These are phyloP conservation scores for Brachionus calyciflorus DNA, from an alignment of 1,140 invertebrate genomes.

Conservation along the genomic window DNA sequence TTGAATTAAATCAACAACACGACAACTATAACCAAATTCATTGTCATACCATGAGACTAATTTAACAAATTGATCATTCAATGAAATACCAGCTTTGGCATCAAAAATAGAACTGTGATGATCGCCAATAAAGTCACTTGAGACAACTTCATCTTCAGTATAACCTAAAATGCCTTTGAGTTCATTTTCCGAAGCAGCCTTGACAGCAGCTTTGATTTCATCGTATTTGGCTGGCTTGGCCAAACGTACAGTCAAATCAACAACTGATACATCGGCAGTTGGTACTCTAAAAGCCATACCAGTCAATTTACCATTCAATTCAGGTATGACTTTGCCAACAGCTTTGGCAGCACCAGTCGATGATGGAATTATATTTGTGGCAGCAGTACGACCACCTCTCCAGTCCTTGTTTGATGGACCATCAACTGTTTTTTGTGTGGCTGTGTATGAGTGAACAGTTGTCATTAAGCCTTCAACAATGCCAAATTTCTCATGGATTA, in stretches of 20 bases:
- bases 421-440: slow-evolving; percentile 96
- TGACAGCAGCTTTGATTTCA: slow-evolving; percentile 83
- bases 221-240: slow-evolving; percentile 72
- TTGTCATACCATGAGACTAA: slow-evolving; percentile 77
- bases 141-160: slow-evolving; percentile 89
- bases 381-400: slow-evolving; percentile 92
- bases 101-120: slow-evolving; percentile 85
- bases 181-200: slow-evolving; percentile 72
- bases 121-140: slow-evolving; percentile 84
- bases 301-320: slow-evolving; percentile 68
- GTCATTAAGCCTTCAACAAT: slow-evolving; percentile 97
- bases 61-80: slow-evolving; percentile 60
- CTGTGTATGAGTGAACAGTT: slow-evolving; percentile 93
- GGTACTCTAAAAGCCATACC: slow-evolving; percentile 99
- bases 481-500: slow-evolving; percentile 88
- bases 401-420: slow-evolving; percentile 89
- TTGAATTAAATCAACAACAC: slow-evolving; percentile 76
- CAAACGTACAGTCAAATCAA: slow-evolving; percentile 78
- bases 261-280: slow-evolving; percentile 89
- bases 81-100: slow-evolving; percentile 80
- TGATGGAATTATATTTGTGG: slow-evolving; percentile 95
- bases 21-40: slow-evolving; percentile 87
- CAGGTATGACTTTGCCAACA: slow-evolving; percentile 66
- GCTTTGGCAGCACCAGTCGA: slow-evolving; percentile 96
- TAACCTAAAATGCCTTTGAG: slow-evolving; percentile 87